Evolutionary conservation across 2,113 vertebrate species (phyloP), one percentile per base, ranked within the genome.

Genomic region (Himantopus leucocephalus): DNA sequence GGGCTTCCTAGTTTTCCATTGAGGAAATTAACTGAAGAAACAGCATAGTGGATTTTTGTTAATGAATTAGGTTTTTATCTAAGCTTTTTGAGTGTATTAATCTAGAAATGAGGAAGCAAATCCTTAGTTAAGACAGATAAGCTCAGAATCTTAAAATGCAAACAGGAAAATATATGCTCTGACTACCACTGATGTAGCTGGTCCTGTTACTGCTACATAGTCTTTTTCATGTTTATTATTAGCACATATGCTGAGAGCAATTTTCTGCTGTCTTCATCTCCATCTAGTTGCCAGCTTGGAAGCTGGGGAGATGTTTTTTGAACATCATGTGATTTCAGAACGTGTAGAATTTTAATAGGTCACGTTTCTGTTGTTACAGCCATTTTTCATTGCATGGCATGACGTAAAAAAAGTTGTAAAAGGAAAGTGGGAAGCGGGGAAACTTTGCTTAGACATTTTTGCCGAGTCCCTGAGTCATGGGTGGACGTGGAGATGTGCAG

Each of bases 41-140:
- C 17, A 75, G 32, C 30, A 10, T 5, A 89, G 47, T 34, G 48
- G 21, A 68, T 85, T 96, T 93, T 91, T 76, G 24, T 48, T 83
- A 73, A 80, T 63, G 47, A 88, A 85, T 66, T 79, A 32, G 24
- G 6, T 32, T 93, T 96, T 86, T 50, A 23, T 35, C 48, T 88
- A 32, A 93, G 70, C 35, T 64, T 87, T 94, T 67, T 62, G 32
- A 30, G 10, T 85, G 39, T 45, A 50, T 90, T 88, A 79, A 72
- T 93, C 24, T 92, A 75, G 39, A 95, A 79, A 92, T 58, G 78
- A 72, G 35, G 71, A 73, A 85, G 47, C 45, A 90, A 96, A 94
- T 95, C 90, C 67, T 85, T 90, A 55, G 24, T 76, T 79, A 74
- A 79, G 85, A 67, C 48, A 75, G 77, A 66, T 70, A 62, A 82